Evolutionary conservation across 2,797 vertebrate genomes (phyloP).

Genomic region (Eospalax fontanierii): DNA sequence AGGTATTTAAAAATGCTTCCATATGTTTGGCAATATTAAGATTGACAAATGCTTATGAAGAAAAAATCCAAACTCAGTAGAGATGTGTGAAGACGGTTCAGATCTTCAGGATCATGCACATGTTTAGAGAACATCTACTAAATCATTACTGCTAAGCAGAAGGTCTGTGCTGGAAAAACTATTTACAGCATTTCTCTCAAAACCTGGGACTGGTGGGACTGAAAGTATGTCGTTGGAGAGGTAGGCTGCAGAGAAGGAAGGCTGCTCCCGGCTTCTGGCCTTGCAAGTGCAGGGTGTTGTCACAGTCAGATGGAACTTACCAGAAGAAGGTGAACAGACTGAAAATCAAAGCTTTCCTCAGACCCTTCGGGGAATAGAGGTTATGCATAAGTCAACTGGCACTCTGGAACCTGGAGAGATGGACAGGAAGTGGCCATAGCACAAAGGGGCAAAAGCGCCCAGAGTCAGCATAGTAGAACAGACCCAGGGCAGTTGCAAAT

Average conservation of each 20-base stretch:
- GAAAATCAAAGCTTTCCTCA: background rate
- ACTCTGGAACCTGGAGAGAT: background rate
- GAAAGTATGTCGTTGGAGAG: background rate
- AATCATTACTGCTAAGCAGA: slow-evolving; percentile 20
- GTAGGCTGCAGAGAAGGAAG: background rate
- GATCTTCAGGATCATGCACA: background rate
- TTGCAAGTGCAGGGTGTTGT: fast-evolving
- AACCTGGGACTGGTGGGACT: background rate
- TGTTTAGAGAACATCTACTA: slow-evolving; percentile 11
- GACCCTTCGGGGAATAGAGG: background rate
- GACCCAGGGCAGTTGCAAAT: fast-evolving
- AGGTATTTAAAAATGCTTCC: slow-evolving; percentile 57
- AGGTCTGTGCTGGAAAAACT: background rate
- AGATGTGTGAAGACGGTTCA: background rate
- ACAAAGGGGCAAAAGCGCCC: fast-evolving
- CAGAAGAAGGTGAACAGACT: background rate
- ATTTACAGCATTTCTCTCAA: background rate
- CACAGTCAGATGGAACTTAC: background rate
- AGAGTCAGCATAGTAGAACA: background rate
- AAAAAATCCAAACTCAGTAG: background rate
- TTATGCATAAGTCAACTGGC: too few species aligned
- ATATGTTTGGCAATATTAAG: slow-evolving; percentile 60
- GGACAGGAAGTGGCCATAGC: fast-evolving
- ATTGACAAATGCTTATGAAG: slow-evolving; percentile 18
- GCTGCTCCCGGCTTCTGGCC: background rate